Evolutionary conservation across 2,888 invertebrate genomes (phyloP), one percentile per base, ranked within the genome.

Genomic region (Siphonodentalium dalli): DNA sequence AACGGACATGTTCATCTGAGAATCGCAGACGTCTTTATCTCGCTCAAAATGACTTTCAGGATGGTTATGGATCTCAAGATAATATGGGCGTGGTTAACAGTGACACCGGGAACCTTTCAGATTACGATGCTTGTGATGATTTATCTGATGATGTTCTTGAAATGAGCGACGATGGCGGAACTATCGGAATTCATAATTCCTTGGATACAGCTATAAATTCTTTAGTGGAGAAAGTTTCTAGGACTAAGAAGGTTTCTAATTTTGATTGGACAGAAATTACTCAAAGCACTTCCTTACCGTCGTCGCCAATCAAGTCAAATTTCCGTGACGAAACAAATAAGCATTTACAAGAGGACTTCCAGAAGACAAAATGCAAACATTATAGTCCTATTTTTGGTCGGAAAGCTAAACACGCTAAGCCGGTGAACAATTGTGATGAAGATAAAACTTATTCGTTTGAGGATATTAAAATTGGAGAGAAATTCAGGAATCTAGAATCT

Each of bases 401-500:
- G 5, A 73, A 71, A 53, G 62, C 69, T n/a, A 70, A 66, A 42
- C 65, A 62, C 53, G 49, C 47, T 3, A 45, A 59, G 9, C 45
- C 54, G 6, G 38, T 63, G 15, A 75, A 77, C 37, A 68, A 65
- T 43, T 71, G 72, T 13, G 68, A 71, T 34, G 75, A 76, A 28
- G 72, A 74, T 27, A 45, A 61, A 18, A 51, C 59, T 7, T 58
- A 65, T 2, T 63, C 69, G 13, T 24, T 62, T 11, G 75, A 73
- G 50, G 72, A 75, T 28, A 60, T 69, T n/a, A 66, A 66, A 43
- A 53, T 67, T 27, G 57, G 66, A 15, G 69, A 69, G 34, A 72
- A 69, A 47, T 79, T 71, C 61, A 72, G 72, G 54, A 74, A 75
- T 54, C 61, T 79, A 43, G 79, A 79, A 61, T 70, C 74, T 4